Evolutionary conservation across 2,113 vertebrate species (phyloP), one percentile per base, ranked within the genome.

Genomic region (Apaloderma vittatum): DNA sequence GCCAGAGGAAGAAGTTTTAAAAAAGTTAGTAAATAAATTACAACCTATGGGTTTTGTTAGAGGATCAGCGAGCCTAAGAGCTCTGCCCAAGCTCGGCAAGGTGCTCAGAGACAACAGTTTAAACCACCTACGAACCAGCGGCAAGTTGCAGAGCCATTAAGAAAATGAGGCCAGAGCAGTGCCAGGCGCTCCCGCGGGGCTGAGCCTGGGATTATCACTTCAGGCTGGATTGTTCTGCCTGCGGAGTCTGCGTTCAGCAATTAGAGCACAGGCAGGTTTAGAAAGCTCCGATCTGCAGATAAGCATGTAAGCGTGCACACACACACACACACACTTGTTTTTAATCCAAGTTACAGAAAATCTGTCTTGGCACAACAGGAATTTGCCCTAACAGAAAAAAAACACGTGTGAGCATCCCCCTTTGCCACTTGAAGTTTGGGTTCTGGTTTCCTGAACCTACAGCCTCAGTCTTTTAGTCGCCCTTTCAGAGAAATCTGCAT

Each of bases 261-360:
- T 96, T 95, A 95, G 94, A 96, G 91, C 95, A 94, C 14, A 43
- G 79, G 90, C 88, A 76, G 80, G 95, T 91, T 92, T 68, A 86
- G 76, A 79, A 95, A 94, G 74, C 93, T 83, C 87, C 82, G 89
- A 95, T 93, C 34, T 86, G 91, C 86, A 94, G 94, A 94, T 87
- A 93, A 97, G 85, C 75, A 77, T 82, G 91, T 63, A 58, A 75
- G 66, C 54, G 88, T 46, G 73, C 3, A 10, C 3, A 8, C 9
- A 16, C 37, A 37, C 8, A 5, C 32, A 45, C 66, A n/a, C 24
- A 30, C 65, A 32, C 51, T 91, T 37, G 61, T 91, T 75, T 68
- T 52, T 55, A 86, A 91, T 45, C 66, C 70, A 30, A 71, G 37
- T 20, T 51, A 70, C 45, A 78, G 59, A 78, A 88, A 89, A 82